A percentile compares a stretch with the other conserved stretches of the same genome.
These are phyloP conservation scores for Nomada lathburiana DNA, from an alignment of 2,888 invertebrate genomes.

Conservation along the genomic window DNA sequence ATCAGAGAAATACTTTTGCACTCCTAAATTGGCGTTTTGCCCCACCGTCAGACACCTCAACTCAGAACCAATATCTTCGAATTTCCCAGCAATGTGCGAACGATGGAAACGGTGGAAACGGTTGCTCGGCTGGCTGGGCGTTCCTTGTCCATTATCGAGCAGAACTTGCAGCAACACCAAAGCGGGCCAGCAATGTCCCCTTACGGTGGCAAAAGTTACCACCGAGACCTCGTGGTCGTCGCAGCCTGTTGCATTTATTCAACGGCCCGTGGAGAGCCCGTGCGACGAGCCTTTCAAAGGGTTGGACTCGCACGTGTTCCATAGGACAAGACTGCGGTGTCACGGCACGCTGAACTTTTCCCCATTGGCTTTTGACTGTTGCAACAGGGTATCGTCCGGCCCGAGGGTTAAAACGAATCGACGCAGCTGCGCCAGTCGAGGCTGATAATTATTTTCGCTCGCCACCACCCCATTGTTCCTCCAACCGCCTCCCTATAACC, in stretches of 20 bases:
- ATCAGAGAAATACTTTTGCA: too few relatives aligned
- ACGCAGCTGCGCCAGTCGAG: conserved; percentile 63
- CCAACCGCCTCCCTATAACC: conserved; percentile 24
- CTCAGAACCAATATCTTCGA: too few relatives aligned
- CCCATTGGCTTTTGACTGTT: conserved; percentile 34
- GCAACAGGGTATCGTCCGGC: conserved; percentile 30
- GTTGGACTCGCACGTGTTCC: conserved; percentile 59
- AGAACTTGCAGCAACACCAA: not conserved
- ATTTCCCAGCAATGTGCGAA: too few relatives aligned
- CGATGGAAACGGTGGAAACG: too few relatives aligned
- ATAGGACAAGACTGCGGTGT: conserved; percentile 47
- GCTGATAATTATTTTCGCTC: conserved; percentile 69
- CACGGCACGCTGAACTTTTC: conserved; percentile 61
- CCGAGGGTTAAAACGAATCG: conserved; percentile 66
- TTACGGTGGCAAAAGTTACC: not conserved
- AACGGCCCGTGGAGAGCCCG: conserved; percentile 30
- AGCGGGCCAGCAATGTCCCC: not conserved
- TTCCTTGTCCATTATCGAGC: not conserved
- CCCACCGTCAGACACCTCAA: too few relatives aligned
- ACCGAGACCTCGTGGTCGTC: not conserved
- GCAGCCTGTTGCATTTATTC: conserved; percentile 40
- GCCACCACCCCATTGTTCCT: conserved; percentile 57
- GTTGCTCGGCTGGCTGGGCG: too few relatives aligned
- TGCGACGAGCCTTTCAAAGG: conserved; percentile 40
- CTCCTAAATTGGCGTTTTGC: too few relatives aligned